Evolutionary conservation across 1,140 invertebrate genomes (phyloP).

Genomic region (Rhynchophorus ferrugineus): DNA sequence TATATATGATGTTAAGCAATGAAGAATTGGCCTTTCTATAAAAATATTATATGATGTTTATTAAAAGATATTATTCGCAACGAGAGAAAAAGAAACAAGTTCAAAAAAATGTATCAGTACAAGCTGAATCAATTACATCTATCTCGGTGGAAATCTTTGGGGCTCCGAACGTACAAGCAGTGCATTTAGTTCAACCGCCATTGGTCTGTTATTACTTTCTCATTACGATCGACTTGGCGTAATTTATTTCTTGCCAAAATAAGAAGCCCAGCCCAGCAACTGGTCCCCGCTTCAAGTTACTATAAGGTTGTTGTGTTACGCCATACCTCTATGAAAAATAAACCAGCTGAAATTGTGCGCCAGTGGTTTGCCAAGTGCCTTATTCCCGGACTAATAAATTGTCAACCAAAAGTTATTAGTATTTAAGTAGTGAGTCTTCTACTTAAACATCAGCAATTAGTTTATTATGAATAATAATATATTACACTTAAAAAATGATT

Average conservation of each 20-base stretch:
- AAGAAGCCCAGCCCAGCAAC: slow-evolving; percentile 15
- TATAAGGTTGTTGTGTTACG: slow-evolving; percentile 15
- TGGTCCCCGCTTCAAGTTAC: slow-evolving; percentile 5
- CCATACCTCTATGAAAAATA: slow-evolving; percentile 24
- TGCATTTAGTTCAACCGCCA: background rate
- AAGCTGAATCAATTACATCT: no score
- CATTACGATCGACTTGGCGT: slow-evolving; percentile 15
- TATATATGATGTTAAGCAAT: no score
- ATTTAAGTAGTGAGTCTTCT: no score
- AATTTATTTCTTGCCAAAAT: slow-evolving; percentile 19
- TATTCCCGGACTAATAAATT: slow-evolving; percentile 7
- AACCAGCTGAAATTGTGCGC: slow-evolving; percentile 17
- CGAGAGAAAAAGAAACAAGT: no score
- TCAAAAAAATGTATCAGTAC: no score
- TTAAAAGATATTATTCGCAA: no score
- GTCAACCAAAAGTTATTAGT: no score
- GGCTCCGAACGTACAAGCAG: background rate
- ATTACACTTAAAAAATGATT: no score
- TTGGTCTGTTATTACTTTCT: slow-evolving; percentile 18
- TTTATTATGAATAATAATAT: no score
- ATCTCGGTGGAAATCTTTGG: background rate
- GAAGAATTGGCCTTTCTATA: no score
- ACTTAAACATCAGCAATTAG: no score
- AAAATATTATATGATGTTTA: no score
- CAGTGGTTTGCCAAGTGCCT: background rate